Base-by-base conservation (phyloP, 2,113 vertebrate species). In the Siphamia tubifer region DNA sequence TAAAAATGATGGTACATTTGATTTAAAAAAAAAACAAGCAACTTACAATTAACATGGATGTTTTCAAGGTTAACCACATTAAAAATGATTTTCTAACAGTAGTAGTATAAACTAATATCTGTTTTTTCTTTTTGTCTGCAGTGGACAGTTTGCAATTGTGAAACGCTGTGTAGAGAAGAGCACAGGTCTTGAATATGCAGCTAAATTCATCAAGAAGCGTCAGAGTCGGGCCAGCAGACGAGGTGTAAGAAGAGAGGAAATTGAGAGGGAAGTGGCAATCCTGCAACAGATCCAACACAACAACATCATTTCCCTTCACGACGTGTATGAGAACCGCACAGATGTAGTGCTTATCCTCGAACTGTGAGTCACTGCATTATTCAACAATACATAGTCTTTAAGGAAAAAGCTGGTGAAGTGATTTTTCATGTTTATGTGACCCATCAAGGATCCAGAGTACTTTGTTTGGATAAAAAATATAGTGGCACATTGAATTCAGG, bases 161-260 rank as follows among this genome's bases (percentile, higher is more conserved):
- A 98, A 94, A 89, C 94, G 91, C 34, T 98, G 96, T 61, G 85
- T 36, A 23, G 96, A 99, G 81, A 97, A 87, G 71, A 94, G 91
- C 85, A 93, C 94, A 0, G 94, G 94, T 0, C 1, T 65, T 1
- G 94, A 95, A 28, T 98, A 89, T 0, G 98, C 98, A 0, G 98
- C 96, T 16, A 99, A 99, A 82, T 99, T 97, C 90, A 98, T 99
- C 74, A 99, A 98, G 87, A 99, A 99, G 83, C 92, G 96, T 0
- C 95, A 93, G 85, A 96, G 91, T 61, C 92, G 79, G 3, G 94
- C 85, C 60, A 98, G 98, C 87, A 91, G 95, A 27, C 93, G 97
- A 0, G 98, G 97, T 0, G 95, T 99, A 40, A 89, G 84, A 10
- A 92, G 92, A 0, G 96, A 98, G 69, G 96, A 97, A 73, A 98